A percentile compares a stretch with the other conserved stretches of the same genome.
Conservation (phyloP, 2,113 vertebrate genomes). For the Scatophagus argus region DNA sequence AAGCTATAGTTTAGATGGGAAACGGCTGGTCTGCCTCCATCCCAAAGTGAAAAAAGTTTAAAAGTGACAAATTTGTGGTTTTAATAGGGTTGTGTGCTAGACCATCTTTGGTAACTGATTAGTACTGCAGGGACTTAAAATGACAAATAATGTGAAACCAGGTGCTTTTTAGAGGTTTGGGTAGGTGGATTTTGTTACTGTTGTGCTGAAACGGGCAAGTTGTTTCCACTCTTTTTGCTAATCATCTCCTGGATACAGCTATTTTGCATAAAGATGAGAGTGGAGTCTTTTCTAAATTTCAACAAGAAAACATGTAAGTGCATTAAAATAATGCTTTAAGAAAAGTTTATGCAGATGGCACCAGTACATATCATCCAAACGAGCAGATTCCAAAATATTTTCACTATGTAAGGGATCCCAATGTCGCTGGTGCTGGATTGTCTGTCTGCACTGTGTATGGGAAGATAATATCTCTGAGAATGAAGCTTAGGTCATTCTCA, state of each 20-base stretch:
- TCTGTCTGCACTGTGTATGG: not conserved
- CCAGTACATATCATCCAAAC: not conserved
- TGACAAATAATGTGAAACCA: not conserved
- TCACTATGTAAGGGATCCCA: too few relatives aligned
- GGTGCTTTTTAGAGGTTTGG: not conserved
- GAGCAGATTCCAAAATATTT: not conserved
- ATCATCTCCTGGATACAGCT: not conserved
- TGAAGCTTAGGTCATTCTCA: constrained; percentile 6
- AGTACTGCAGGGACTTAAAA: too few relatives aligned
- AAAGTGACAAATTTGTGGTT: not conserved
- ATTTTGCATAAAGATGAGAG: not conserved
- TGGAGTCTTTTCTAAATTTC: not conserved
- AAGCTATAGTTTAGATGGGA: not conserved
- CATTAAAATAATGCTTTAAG: not conserved
- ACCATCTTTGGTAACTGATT: not conserved
- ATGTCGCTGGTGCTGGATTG: not conserved
- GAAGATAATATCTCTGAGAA: constrained; percentile 15
- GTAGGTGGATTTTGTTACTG: not conserved
- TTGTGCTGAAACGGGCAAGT: not conserved
- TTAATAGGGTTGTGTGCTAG: not conserved
- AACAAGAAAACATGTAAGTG: too few relatives aligned
- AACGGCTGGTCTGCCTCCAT: not conserved
- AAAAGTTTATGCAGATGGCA: not conserved
- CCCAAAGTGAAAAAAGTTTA: not conserved
- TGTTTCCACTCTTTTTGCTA: not conserved